Base-by-base conservation (phyloP, 2,113 vertebrate genomes). In the Sylvia atricapilla region DNA sequence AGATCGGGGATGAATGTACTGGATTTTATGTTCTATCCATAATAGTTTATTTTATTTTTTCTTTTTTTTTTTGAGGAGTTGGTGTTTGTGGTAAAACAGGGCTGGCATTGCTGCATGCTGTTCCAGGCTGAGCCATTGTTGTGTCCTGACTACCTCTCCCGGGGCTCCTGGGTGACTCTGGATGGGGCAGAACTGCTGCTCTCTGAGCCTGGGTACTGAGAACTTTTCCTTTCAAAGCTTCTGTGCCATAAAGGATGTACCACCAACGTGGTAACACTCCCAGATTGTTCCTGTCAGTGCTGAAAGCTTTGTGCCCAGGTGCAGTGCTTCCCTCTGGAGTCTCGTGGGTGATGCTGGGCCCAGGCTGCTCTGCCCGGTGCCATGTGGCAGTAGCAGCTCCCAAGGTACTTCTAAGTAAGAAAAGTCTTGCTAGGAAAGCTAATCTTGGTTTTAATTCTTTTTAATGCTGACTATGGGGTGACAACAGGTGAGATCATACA, bases 81-180 rank as follows among this genome's bases (percentile, higher is more conserved):
- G 59, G 49, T 4, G 6, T 84, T 30, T 58, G 41, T 11, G 17
- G 56, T 58, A 20, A n/a, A 33, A 53, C 84, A 58, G 24, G 49
- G 84, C 68, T 49, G 41, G 31, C 3, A 0, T 47, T 0, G 1
- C 72, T 49, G 68, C 24, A 0, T 35, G 47, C 89, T 69, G 82
- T 74, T 85, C 28, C 73, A 83, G 63, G 33, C 75, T 4, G 10
- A 87, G 87, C 67, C 25, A 13, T 77, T 44, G 75, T 89, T 9
- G 1, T 18, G 15, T 90, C 93, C 87, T 33, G 31, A 78, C 97
- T 98, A 95, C 97, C 98, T 98, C 96, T 95, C 35, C 62, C 1
- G 0, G n/a, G 22, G 25, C 58, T 83, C 60, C 59, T 53, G 72
- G 79, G 41, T 44, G 37, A 49, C 43, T 63, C 84, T 56, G 55